Evolutionary conservation across 2,113 vertebrate genomes (phyloP).

Genomic region (Myiozetetes cayanensis): DNA sequence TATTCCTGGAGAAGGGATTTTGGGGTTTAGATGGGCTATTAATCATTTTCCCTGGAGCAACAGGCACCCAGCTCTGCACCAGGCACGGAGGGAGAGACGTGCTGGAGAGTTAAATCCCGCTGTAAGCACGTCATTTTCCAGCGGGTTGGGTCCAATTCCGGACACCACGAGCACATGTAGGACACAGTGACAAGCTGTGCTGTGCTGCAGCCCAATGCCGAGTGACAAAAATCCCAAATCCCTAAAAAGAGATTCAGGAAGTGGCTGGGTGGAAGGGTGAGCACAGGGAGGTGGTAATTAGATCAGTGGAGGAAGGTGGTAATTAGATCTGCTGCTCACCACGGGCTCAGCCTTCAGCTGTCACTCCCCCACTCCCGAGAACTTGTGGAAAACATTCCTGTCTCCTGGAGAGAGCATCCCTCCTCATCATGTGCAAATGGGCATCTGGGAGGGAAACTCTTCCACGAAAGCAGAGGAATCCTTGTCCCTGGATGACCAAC

Average conservation of each 20-base stretch:
- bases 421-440: background rate
- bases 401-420: background rate
- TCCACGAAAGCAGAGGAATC: background rate
- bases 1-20: background rate
- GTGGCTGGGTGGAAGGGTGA: background rate
- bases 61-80: background rate
- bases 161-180: rapidly evolving
- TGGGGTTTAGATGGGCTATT: background rate
- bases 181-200: background rate
- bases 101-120: background rate
- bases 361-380: background rate
- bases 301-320: background rate
- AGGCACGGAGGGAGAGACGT: background rate
- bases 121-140: background rate
- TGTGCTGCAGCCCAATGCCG: background rate
- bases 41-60: too few species aligned
- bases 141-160: rapidly evolving
- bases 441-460: background rate
- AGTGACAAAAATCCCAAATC: background rate
- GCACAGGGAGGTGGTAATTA: background rate
- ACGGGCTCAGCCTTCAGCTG: background rate
- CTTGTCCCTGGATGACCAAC: background rate
- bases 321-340: background rate
- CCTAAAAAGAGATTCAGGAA: background rate
- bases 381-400: background rate